A percentile compares a stretch with the other conserved stretches of the same genome.
Evolutionary conservation across 2,797 vertebrate genomes (phyloP).

Genomic region (Anisognathus igniventris): DNA sequence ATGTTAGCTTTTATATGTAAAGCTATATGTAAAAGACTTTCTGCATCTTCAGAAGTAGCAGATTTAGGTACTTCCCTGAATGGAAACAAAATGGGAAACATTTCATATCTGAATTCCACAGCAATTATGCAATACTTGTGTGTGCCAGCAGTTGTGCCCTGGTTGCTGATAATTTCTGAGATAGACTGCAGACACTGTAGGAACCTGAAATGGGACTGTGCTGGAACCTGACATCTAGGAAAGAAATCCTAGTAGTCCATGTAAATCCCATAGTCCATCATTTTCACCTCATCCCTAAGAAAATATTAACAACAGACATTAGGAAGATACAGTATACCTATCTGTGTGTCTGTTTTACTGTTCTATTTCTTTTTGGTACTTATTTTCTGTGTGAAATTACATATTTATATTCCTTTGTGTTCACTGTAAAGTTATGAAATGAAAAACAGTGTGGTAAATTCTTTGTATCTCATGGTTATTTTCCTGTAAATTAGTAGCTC

Average conservation of each 20-base stretch:
- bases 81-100: neutral
- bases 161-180: neutral
- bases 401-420: conserved; percentile 6
- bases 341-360: conserved; percentile 7
- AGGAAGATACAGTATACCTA: neutral
- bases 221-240: neutral
- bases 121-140: neutral
- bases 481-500: neutral
- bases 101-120: neutral
- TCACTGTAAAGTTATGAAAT: neutral
- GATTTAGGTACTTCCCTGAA: neutral
- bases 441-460: neutral
- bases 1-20: neutral
- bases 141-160: neutral
- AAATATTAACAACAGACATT: neutral
- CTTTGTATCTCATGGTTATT: neutral
- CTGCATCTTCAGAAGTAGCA: neutral
- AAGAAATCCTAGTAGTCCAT: neutral
- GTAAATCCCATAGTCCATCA: neutral
- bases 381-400: neutral
- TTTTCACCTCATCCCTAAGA: neutral
- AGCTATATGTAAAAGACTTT: neutral
- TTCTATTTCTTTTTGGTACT: neutral
- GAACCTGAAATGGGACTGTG: neutral
- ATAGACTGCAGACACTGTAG: neutral